Evolutionary conservation across 53 echinoderm and acorn worm species (phyloP).

Genomic region (Paelopatides confundens): DNA sequence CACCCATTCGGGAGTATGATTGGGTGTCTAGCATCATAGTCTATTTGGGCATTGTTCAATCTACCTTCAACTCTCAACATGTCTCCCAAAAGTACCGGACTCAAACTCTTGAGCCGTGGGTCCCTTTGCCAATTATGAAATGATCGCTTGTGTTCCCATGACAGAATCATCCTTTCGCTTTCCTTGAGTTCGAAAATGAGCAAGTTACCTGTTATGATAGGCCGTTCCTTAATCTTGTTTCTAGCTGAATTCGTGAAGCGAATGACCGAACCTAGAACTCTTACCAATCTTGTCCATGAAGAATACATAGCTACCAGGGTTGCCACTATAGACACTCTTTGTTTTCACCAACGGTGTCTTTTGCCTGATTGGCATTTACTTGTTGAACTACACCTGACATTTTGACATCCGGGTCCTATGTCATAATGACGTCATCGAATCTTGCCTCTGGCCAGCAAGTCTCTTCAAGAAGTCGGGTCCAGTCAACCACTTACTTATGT

Average conservation of each 20-base stretch:
- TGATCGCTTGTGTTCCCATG: not conserved
- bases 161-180: slow-evolving; percentile 1
- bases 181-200: not conserved
- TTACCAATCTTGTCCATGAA: not conserved
- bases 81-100: slow-evolving; percentile 41
- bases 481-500: slow-evolving; percentile 40
- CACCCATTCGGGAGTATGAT: too few relatives aligned
- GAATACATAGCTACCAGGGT: slow-evolving; percentile 4
- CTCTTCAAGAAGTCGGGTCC: slow-evolving; percentile 62
- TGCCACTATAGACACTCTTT: not conserved
- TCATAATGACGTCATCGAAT: not conserved
- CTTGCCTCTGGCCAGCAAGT: not conserved
- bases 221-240: not conserved
- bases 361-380: not conserved
- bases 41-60: slow-evolving; percentile 42
- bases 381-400: slow-evolving; percentile 9
- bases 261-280: not conserved
- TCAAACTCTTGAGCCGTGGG: slow-evolving; percentile 32
- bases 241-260: not conserved
- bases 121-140: slow-evolving; percentile 22
- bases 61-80: slow-evolving; percentile 60
- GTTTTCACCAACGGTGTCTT: not conserved
- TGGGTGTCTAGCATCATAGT: slow-evolving; percentile 50
- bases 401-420: slow-evolving; percentile 14
- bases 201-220: not conserved